phyloP scores from a whole-genome alignment of 2,113 vertebrate genomes.

The Albula goreensis region DNA sequence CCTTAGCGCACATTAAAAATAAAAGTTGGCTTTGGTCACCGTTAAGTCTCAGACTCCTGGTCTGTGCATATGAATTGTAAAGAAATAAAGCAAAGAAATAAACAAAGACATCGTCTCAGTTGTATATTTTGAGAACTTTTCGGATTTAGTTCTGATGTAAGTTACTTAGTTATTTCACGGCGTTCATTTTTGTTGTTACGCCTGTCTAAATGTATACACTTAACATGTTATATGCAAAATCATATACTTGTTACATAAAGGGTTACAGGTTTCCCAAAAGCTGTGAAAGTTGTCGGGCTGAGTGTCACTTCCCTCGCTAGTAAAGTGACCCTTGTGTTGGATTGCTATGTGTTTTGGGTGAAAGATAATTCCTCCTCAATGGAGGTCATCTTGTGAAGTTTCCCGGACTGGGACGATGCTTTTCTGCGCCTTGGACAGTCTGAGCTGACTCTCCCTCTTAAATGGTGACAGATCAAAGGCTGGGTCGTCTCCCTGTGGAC shows the following conservation, averaged over 20 bases:
- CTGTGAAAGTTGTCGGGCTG: conserved; percentile 30
- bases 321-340: conserved; percentile 38
- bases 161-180: no score
- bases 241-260: not conserved
- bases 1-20: no score
- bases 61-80: no score
- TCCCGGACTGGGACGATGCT: conserved; percentile 17
- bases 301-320: conserved; percentile 36
- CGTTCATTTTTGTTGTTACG: not conserved
- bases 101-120: no score
- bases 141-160: no score
- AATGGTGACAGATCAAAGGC: conserved; percentile 83
- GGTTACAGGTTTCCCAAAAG: conserved; percentile 16
- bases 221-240: not conserved
- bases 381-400: conserved; percentile 42
- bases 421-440: conserved; percentile 35
- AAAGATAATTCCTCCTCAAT: conserved; percentile 41
- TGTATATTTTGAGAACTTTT: no score
- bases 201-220: not conserved
- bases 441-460: conserved; percentile 61
- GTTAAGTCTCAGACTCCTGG: no score
- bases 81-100: no score
- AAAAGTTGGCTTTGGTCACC: no score
- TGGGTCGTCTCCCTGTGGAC: conserved; percentile 59
- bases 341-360: conserved; percentile 43